phyloP scores from a whole-genome alignment of 2,113 vertebrate species.

The Anas platyrhynchos region DNA sequence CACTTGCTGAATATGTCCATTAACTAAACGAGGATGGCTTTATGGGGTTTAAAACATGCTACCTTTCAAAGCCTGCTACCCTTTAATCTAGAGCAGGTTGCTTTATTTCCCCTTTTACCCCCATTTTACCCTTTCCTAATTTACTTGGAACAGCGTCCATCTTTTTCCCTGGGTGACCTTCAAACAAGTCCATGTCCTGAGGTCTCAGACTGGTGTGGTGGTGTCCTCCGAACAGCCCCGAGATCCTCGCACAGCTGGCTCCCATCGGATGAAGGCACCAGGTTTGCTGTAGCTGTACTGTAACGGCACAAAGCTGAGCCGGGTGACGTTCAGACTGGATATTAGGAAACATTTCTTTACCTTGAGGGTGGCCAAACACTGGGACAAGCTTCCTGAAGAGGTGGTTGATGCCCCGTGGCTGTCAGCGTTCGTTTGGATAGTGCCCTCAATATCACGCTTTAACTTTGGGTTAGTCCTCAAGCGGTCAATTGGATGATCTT shows the following conservation, averaged over 20 bases:
- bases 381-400: too few relatives aligned
- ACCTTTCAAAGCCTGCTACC: neutral
- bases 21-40: neutral
- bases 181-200: fast-evolving
- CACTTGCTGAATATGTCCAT: neutral
- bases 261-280: neutral
- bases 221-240: fast-evolving
- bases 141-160: neutral
- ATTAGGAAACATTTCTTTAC: too few relatives aligned
- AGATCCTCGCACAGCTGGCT: neutral
- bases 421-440: neutral
- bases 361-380: neutral
- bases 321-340: too few relatives aligned
- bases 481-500: neutral
- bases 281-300: too few relatives aligned
- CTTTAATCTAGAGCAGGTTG: neutral
- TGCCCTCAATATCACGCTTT: neutral
- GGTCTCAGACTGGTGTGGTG: neutral
- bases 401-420: too few relatives aligned
- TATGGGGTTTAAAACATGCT: neutral
- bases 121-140: too few relatives aligned
- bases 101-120: neutral
- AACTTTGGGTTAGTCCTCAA: neutral
- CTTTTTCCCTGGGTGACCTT: neutral
- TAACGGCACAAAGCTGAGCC: too few relatives aligned